Evolutionary conservation across 2,113 vertebrate species (phyloP).

Genomic region (Atractosteus spatula): DNA sequence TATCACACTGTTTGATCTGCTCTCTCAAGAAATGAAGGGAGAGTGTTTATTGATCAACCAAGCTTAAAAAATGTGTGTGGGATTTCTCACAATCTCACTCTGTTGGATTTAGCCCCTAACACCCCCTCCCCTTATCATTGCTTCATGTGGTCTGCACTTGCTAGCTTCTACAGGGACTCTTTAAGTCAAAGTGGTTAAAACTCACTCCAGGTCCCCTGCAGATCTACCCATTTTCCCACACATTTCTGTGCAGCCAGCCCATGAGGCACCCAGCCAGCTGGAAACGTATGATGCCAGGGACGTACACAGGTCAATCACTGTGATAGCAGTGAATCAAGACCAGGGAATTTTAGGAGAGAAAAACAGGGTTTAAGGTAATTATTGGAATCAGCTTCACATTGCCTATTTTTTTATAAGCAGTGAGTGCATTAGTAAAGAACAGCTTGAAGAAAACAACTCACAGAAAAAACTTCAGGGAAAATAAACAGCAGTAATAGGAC

Average conservation of each 20-base stretch:
- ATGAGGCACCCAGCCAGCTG: slow-evolving; percentile 41
- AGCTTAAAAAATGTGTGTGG: too few species aligned
- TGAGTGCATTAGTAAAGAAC: neutral
- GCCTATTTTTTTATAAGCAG: neutral
- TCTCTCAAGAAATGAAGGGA: too few species aligned
- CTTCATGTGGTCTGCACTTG: slow-evolving; percentile 24
- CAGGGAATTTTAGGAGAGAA: slow-evolving; percentile 35
- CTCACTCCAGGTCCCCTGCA: slow-evolving; percentile 26
- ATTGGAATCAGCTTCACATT: slow-evolving; percentile 43
- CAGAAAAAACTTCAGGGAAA: neutral
- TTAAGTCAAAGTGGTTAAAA: slow-evolving; percentile 20
- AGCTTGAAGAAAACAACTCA: neutral
- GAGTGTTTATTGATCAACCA: too few species aligned
- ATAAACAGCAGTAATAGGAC: neutral
- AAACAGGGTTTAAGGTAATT: slow-evolving; percentile 35
- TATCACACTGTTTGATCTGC: too few species aligned
- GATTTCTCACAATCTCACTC: too few species aligned
- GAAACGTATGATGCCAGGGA: slow-evolving; percentile 26
- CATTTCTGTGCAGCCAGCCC: slow-evolving; percentile 23
- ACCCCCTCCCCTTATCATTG: neutral
- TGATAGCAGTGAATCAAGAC: slow-evolving; percentile 24
- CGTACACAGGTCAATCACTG: slow-evolving; percentile 27
- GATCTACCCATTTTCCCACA: slow-evolving; percentile 36
- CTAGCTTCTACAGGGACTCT: slow-evolving; percentile 22
- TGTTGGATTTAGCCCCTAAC: neutral